phyloP scores from a whole-genome alignment of 2,888 invertebrate species.

The Anthophora plumipes region DNA sequence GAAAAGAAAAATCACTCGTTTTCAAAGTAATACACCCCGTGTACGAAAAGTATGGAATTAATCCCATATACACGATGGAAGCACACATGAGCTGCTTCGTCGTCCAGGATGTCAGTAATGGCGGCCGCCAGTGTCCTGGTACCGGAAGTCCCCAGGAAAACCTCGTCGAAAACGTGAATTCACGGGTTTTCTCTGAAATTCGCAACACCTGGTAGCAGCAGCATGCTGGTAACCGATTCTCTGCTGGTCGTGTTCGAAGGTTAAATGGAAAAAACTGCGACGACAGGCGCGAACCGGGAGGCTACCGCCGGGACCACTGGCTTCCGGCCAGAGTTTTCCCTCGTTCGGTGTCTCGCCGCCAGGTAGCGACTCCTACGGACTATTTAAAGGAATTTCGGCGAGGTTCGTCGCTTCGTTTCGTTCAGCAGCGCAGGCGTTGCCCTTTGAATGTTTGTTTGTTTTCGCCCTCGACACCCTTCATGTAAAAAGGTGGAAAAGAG shows the following conservation, averaged over 20 bases:
- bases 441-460: conserved; percentile 80
- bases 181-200: background rate
- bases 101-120: background rate
- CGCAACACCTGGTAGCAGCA: no score
- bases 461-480: conserved; percentile 63
- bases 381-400: conserved; percentile 87
- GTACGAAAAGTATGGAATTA: no score
- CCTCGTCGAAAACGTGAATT: no score
- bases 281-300: conserved; percentile 51
- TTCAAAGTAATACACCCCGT: no score
- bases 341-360: conserved; percentile 83
- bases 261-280: conserved; percentile 70
- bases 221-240: background rate
- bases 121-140: background rate
- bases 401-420: conserved; percentile 86
- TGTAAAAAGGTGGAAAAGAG: conserved; percentile 52
- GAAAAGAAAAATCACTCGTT: no score
- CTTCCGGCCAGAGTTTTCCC: conserved; percentile 76
- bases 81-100: background rate
- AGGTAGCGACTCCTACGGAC: conserved; percentile 86
- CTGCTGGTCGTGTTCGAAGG: conserved; percentile 66
- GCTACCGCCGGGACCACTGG: conserved; percentile 77
- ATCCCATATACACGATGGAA: no score
- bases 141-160: conserved; percentile 25
- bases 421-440: conserved; percentile 86